Evolutionary conservation across 2,113 vertebrate genomes (phyloP).

Genomic region (Dascyllus trimaculatus): DNA sequence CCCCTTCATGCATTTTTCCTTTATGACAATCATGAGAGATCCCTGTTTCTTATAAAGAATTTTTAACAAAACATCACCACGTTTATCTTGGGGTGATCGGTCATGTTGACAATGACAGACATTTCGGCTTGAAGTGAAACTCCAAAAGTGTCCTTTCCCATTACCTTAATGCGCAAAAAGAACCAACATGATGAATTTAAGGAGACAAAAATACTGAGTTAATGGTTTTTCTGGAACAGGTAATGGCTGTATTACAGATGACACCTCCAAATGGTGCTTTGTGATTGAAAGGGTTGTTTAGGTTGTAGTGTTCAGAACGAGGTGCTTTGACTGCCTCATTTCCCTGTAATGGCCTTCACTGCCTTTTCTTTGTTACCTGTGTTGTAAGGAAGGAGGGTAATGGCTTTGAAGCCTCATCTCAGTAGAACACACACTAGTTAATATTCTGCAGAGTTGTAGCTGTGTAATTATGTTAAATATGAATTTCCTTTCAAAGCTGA

Average conservation of each 20-base stretch:
- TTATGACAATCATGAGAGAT: neutral
- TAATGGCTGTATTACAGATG: slow-evolving; percentile 23
- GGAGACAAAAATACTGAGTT: slow-evolving; percentile 1
- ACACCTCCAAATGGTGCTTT: slow-evolving; percentile 27
- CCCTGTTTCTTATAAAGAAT: neutral
- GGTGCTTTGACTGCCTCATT: slow-evolving; percentile 26
- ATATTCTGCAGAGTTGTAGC: neutral
- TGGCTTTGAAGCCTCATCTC: slow-evolving; percentile 3
- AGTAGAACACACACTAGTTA: neutral
- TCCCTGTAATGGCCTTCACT: slow-evolving; percentile 12
- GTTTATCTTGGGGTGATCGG: neutral
- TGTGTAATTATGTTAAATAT: neutral
- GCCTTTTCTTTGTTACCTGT: slow-evolving; percentile 5
- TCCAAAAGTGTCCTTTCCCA: neutral
- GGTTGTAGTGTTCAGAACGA: slow-evolving; percentile 3
- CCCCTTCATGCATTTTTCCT: neutral
- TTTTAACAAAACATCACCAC: neutral
- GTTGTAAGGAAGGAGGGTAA: neutral
- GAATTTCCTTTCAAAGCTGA: neutral
- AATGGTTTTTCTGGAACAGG: slow-evolving; percentile 23
- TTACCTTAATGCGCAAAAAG: neutral
- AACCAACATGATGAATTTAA: slow-evolving; percentile 7
- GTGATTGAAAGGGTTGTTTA: slow-evolving; percentile 38
- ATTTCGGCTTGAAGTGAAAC: neutral
- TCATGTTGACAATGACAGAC: slow-evolving; percentile 11